These are phyloP conservation scores for Lycophotia porphyrea DNA, from an alignment of 2,888 invertebrate species.

Conservation along the genomic window DNA sequence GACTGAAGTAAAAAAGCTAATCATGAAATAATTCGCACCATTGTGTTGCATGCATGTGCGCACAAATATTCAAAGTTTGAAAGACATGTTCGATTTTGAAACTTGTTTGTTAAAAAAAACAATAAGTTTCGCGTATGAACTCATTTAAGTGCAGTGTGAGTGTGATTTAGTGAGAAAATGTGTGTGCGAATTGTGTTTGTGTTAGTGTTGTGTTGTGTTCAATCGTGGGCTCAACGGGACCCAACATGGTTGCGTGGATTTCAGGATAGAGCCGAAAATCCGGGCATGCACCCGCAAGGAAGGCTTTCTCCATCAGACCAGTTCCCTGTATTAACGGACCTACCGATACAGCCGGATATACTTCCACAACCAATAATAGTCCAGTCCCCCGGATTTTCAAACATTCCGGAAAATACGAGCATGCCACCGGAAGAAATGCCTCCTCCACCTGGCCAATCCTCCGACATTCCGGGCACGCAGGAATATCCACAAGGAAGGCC, in stretches of 20 bases:
- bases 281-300: neutral
- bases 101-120: constrained; percentile 7
- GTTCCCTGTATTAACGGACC: neutral
- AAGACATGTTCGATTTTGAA: neutral
- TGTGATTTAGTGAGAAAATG: constrained; percentile 41
- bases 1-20: constrained; percentile 74
- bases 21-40: constrained; percentile 68
- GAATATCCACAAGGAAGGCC: no score
- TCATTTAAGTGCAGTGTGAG: neutral
- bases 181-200: constrained; percentile 46
- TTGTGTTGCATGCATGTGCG: constrained; percentile 26
- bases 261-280: neutral
- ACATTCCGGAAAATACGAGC: neutral
- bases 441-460: neutral
- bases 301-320: neutral
- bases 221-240: constrained; percentile 19
- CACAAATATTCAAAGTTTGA: neutral
- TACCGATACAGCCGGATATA: neutral
- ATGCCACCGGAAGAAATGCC: neutral
- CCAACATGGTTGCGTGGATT: neutral
- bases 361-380: neutral
- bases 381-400: neutral
- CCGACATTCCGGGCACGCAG: no score
- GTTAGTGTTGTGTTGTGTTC: constrained; percentile 46
- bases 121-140: neutral